These are phyloP conservation scores for Tylochromis polylepis DNA, from an alignment of 2,113 vertebrate species.

Conservation along the genomic window DNA sequence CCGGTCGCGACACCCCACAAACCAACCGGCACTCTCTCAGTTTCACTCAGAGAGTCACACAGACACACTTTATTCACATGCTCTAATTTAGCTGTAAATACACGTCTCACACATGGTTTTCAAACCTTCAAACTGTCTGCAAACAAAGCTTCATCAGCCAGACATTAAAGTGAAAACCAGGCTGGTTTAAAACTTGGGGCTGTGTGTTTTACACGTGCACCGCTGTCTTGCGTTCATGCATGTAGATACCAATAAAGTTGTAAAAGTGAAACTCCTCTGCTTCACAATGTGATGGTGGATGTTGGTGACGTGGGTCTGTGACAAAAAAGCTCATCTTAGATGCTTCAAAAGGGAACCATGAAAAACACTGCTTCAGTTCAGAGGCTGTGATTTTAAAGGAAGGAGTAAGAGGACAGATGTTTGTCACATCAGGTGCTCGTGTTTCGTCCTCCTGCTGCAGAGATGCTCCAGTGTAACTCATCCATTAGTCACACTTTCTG, in stretches of 20 bases:
- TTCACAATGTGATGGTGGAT: not conserved
- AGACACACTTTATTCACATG: not conserved
- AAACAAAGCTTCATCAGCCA: not conserved
- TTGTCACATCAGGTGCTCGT: not conserved
- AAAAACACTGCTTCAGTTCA: not conserved
- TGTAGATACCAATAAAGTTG: not conserved
- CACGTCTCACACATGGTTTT: not conserved
- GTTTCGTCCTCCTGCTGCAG: not conserved
- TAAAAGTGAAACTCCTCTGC: not conserved
- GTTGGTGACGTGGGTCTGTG: not conserved
- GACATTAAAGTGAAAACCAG: not conserved
- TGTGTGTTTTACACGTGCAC: accelerated
- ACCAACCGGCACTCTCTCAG: not conserved
- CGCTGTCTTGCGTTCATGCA: accelerated
- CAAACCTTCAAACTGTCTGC: no score
- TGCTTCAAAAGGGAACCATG: not conserved
- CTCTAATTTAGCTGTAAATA: not conserved
- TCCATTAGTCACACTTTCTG: no score
- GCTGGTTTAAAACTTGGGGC: not conserved
- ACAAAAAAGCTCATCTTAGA: not conserved
- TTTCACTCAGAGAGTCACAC: not conserved
- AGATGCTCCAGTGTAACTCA: not conserved
- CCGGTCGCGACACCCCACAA: not conserved
- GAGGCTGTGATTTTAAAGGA: not conserved
- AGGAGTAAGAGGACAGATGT: not conserved